A percentile compares a stretch with the other conserved stretches of the same genome.
Conservation (phyloP, 2,888 invertebrate species). For the Drosophila differens region DNA sequence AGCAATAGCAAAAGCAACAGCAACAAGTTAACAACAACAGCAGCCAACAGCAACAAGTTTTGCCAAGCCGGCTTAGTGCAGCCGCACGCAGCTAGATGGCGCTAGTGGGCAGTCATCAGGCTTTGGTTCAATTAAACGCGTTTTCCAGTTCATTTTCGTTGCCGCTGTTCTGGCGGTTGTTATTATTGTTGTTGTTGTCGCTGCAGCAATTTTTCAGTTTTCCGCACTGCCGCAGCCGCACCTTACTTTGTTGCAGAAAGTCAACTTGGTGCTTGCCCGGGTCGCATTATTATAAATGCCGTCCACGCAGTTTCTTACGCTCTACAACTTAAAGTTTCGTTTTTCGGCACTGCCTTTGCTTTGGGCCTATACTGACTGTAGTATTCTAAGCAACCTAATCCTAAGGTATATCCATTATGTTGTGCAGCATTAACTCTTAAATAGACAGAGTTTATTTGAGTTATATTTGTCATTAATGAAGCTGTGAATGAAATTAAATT, state of each 20-base stretch:
- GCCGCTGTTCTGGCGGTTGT: slow-evolving; percentile 22
- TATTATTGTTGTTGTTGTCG: slow-evolving; percentile 24
- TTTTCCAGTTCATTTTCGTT: slow-evolving; percentile 65
- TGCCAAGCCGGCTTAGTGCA: slow-evolving; percentile 63
- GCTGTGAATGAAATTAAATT: not conserved
- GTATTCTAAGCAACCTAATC: slow-evolving; percentile 23
- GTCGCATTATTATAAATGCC: slow-evolving; percentile 82
- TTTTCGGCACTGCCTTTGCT: slow-evolving; percentile 47
- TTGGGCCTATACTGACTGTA: slow-evolving; percentile 18
- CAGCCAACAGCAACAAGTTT: slow-evolving; percentile 47
- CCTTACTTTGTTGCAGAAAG: slow-evolving; percentile 69
- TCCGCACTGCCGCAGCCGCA: slow-evolving; percentile 76
- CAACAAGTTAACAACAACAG: slow-evolving; percentile 20
- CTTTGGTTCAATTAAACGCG: slow-evolving; percentile 76
- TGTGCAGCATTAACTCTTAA: not conserved
- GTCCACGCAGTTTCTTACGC: slow-evolving; percentile 83
- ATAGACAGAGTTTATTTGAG: not conserved
- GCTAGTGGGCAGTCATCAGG: slow-evolving; percentile 71
- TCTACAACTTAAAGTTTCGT: slow-evolving; percentile 70
- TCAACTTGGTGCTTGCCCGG: slow-evolving; percentile 45
- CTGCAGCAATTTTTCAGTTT: slow-evolving; percentile 57
- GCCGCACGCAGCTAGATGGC: slow-evolving; percentile 76
- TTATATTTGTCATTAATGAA: not conserved
- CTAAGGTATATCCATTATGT: not conserved
- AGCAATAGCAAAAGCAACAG: slow-evolving; percentile 32